Evolutionary conservation across 1,140 invertebrate genomes (phyloP).

Genomic region (Drosophila nasuta): DNA sequence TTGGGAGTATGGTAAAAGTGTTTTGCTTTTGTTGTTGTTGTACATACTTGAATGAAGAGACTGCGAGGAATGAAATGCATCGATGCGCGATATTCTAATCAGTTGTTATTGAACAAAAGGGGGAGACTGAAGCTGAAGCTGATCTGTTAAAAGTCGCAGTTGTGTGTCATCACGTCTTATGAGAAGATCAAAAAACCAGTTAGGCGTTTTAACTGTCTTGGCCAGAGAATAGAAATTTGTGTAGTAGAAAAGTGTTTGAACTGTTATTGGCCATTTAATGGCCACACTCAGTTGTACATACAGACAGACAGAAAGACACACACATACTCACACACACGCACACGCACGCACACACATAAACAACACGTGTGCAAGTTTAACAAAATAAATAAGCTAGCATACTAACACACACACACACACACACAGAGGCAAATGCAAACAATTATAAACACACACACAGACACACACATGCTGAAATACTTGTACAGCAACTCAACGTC

Average conservation of each 20-base stretch:
- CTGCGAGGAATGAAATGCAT: background rate
- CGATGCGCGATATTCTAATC: slow-evolving; percentile 3
- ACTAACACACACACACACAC: slow-evolving; percentile 2
- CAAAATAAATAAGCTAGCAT: slow-evolving; percentile 9
- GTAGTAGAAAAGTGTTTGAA: slow-evolving; percentile 37
- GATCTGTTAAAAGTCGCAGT: slow-evolving; percentile 8
- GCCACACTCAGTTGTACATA: background rate
- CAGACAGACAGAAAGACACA: slow-evolving; percentile 3
- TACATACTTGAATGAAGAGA: background rate
- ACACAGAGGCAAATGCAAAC: background rate
- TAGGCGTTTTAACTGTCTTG: slow-evolving; percentile 15
- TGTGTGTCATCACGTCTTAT: slow-evolving; percentile 20
- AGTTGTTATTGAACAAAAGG: background rate
- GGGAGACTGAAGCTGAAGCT: background rate
- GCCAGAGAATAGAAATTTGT: slow-evolving; percentile 43
- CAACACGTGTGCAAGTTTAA: slow-evolving; percentile 26
- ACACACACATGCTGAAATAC: background rate
- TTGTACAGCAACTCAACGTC: slow-evolving; percentile 35
- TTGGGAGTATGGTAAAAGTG: background rate
- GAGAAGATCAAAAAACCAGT: slow-evolving; percentile 36
- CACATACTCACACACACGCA: slow-evolving; percentile 1
- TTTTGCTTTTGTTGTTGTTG: background rate
- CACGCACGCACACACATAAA: background rate
- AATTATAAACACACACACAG: slow-evolving; percentile 3
- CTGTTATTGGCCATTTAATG: slow-evolving; percentile 42